Percentiles rank a stretch among this genome's conserved stretches.
These are phyloP conservation scores for Mamestra brassicae DNA, from an alignment of 2,888 invertebrate species.

Conservation along the genomic window DNA sequence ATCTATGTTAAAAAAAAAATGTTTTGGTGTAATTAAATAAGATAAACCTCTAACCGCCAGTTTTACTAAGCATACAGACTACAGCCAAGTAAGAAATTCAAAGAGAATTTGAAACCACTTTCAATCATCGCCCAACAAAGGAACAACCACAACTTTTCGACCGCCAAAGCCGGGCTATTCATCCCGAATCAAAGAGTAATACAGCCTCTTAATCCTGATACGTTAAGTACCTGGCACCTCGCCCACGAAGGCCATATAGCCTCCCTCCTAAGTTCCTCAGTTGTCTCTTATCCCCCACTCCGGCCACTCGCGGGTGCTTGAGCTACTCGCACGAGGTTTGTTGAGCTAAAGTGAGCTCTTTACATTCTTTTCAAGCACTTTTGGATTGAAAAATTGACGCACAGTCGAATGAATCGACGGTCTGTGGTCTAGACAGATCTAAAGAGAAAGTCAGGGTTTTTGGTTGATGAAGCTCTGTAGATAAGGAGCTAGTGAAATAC, in stretches of 20 bases:
- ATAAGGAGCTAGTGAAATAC: neutral
- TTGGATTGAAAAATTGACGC: slow-evolving; percentile 44
- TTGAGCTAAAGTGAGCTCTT: slow-evolving; percentile 47
- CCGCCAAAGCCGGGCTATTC: slow-evolving; percentile 25
- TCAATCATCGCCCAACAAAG: slow-evolving; percentile 24
- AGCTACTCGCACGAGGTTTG: slow-evolving; percentile 48
- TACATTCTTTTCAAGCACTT: slow-evolving; percentile 27
- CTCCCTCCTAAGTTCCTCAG: slow-evolving; percentile 10
- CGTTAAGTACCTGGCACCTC: slow-evolving; percentile 49
- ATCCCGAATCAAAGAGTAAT: slow-evolving; percentile 27
- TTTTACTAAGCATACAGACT: no score
- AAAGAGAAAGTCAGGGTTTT: neutral
- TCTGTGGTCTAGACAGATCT: neutral
- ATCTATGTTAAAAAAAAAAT: no score
- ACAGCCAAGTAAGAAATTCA: neutral
- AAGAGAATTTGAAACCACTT: neutral
- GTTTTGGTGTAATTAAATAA: no score
- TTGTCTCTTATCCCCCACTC: slow-evolving; percentile 42
- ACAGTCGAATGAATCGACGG: neutral
- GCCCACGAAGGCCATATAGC: slow-evolving; percentile 41
- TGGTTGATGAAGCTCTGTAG: neutral
- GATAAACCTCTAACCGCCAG: no score
- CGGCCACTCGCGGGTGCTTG: slow-evolving; percentile 29
- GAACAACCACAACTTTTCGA: slow-evolving; percentile 1
- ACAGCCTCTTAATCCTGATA: slow-evolving; percentile 50